These are phyloP conservation scores for Gobionotothen gibberifrons DNA, from an alignment of 2,797 vertebrate species.

Conservation along the genomic window DNA sequence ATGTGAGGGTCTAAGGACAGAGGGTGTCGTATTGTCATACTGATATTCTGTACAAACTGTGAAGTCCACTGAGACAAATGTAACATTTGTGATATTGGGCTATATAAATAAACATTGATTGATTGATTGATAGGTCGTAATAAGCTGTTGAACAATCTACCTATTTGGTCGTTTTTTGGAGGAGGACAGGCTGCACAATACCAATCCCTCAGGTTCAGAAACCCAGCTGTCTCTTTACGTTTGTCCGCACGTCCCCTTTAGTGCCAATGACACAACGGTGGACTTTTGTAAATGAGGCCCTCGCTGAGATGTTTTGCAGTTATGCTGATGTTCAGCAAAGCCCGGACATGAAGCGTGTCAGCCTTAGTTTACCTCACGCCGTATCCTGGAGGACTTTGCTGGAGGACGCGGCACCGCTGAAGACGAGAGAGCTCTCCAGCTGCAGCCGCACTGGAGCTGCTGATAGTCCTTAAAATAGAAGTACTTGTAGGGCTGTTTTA, in stretches of 20 bases:
- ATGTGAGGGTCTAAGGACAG: too few species aligned
- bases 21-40: too few species aligned
- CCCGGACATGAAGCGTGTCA: slow-evolving; percentile 44
- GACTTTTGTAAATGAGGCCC: slow-evolving; percentile 53
- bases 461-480: slow-evolving; percentile 63
- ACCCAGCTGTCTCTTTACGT: slow-evolving; percentile 53
- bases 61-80: too few species aligned
- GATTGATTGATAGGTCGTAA: too few species aligned
- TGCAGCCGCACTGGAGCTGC: slow-evolving; percentile 26
- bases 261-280: slow-evolving; percentile 26
- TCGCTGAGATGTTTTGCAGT: slow-evolving; percentile 27
- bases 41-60: too few species aligned
- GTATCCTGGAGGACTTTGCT: slow-evolving; percentile 47
- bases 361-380: slow-evolving; percentile 44
- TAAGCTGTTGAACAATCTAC: too few species aligned
- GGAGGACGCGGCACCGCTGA: slow-evolving; percentile 28
- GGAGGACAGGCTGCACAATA: slow-evolving; percentile 8
- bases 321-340: slow-evolving; percentile 49
- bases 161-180: too few species aligned
- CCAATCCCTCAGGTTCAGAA: slow-evolving; percentile 31
- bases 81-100: too few species aligned
- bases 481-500: slow-evolving; percentile 40
- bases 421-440: slow-evolving; percentile 41
- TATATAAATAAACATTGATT: too few species aligned
- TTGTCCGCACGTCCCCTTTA: slow-evolving; percentile 38